These are phyloP conservation scores for Conomelus anceps DNA, from an alignment of 2,888 invertebrate genomes.

Conservation along the genomic window DNA sequence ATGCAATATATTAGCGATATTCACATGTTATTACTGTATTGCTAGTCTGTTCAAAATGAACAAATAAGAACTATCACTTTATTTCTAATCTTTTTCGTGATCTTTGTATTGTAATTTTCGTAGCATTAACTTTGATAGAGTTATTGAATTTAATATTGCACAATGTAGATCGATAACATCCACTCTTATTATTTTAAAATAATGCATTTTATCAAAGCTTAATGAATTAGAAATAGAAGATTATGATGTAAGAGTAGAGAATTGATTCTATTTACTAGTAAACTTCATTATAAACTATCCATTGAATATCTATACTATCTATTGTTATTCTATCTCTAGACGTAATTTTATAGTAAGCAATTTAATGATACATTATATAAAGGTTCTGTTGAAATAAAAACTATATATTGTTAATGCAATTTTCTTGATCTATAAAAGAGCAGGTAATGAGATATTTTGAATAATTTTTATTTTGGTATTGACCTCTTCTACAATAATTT, in stretches of 20 bases:
- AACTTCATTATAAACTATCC: neutral
- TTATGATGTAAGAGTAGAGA: neutral
- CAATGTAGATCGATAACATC: neutral
- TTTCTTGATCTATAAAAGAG: neutral
- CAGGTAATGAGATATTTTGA: neutral
- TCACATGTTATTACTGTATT: neutral
- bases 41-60: neutral
- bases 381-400: neutral
- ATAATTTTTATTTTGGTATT: neutral
- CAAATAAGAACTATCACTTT: neutral
- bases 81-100: neutral
- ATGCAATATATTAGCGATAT: too few species aligned
- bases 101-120: neutral
- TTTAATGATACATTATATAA: neutral
- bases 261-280: neutral
- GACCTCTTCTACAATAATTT: neutral
- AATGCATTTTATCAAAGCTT: neutral
- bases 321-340: neutral
- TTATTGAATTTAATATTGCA: neutral
- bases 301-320: neutral
- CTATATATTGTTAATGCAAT: neutral
- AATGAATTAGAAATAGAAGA: neutral
- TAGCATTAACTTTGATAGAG: neutral
- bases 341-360: neutral
- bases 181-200: neutral